Base-by-base conservation (phyloP, 2,113 vertebrate species). In the Chamaetylas fuelleborni region DNA sequence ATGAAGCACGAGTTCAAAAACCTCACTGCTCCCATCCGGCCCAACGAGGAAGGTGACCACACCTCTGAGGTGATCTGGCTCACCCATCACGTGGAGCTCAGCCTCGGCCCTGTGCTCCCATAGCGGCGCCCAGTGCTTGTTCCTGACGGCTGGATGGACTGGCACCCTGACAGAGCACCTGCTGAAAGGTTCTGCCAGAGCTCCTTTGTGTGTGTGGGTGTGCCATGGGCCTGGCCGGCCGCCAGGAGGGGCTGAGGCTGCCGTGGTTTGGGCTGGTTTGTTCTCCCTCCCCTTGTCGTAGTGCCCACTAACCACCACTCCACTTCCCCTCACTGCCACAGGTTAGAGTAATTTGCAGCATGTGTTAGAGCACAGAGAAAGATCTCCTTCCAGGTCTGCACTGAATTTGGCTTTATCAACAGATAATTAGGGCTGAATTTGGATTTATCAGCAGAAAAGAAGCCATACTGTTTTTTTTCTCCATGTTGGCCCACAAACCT, bases 1-100 rank as follows among this genome's bases (percentile, higher is more conserved):
- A 98, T 99, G 96, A 98, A 99, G 65, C 99, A 99, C 2, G 99
- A 99, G 97, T 99, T 99, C 96, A 98, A 98, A 94, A 99, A 99
- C 97, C 98, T 99, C 11, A 98, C 99, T 0, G 98, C 98, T 77
- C 99, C 99, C 14, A 97, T 99, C 97, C 98, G 98, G 86, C 97
- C 98, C 33, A 98, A 88, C 1, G 99, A 99, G 94, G 99, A 99
- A 3, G 93, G 97, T 2, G 98, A 98, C 48, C 81, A 98, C 95
- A 25, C 81, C 86, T 85, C 98, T 0, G 99, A 99, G 97, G 97
- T 99, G 94, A 98, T 99, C 97, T 99, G 99, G 99, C 99, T 99
- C 81, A 99, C 97, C 23, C 99, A 99, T 58, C 99, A 99, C 0
- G 98, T 99, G 51, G 99, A 99, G 98, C 98, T 99, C 88, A 98